A percentile compares a stretch with the other conserved stretches of the same genome.
These are phyloP conservation scores for Enteromius fasciolatus DNA, from an alignment of 2,797 vertebrate genomes.

Conservation along the genomic window DNA sequence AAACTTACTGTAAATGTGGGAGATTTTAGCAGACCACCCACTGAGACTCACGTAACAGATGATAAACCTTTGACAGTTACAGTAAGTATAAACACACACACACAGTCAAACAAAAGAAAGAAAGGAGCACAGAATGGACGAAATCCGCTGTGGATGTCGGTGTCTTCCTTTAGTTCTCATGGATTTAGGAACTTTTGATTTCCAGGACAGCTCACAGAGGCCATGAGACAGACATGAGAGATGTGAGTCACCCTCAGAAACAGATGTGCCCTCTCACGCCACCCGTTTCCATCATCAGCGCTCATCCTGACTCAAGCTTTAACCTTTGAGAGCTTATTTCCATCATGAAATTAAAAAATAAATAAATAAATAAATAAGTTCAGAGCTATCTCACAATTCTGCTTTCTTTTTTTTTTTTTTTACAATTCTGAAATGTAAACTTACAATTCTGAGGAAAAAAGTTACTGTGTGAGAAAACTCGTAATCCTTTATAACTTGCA, in stretches of 20 bases:
- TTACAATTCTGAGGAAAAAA: not conserved
- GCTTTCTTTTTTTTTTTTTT: not conserved
- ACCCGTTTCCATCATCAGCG: constrained; percentile 45
- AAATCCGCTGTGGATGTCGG: not conserved
- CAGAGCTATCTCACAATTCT: not conserved
- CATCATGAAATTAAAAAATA: not conserved
- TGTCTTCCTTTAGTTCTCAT: not conserved
- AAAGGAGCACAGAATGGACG: not conserved
- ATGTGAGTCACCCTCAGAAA: constrained; percentile 60
- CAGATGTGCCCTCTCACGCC: constrained; percentile 64
- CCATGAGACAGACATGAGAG: constrained; percentile 41
- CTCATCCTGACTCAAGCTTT: constrained; percentile 42
- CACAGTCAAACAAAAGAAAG: not conserved
- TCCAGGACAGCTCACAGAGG: constrained; percentile 37
- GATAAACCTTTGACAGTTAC: constrained; percentile 24
- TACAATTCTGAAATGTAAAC: not conserved
- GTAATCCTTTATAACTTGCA: not conserved
- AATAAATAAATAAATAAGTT: not conserved
- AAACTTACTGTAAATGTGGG: constrained; percentile 51
- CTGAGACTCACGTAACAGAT: not conserved
- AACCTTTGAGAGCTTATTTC: not conserved
- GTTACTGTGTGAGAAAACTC: not conserved
- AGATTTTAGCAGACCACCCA: constrained; percentile 38
- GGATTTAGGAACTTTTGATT: constrained; percentile 39
- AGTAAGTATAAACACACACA: not conserved